Percentiles rank a stretch among this genome's conserved stretches.
phyloP scores from a whole-genome alignment of 2,888 invertebrate species.

The Brenthis daphne region DNA sequence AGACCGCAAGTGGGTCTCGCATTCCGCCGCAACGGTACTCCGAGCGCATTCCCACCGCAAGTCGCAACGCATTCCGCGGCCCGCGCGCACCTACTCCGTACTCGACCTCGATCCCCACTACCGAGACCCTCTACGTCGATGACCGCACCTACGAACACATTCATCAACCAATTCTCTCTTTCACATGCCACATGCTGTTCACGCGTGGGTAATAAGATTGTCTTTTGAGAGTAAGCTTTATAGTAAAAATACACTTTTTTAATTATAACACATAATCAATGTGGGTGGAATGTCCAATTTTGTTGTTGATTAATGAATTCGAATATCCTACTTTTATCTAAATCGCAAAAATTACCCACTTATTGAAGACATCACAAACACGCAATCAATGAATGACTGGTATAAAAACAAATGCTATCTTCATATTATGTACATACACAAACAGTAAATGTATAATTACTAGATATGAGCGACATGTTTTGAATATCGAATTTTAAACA shows the following conservation, averaged over 20 bases:
- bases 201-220: conserved; percentile 15
- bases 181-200: conserved; percentile 40
- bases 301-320: background rate
- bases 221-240: conserved; percentile 12
- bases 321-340: conserved; percentile 3
- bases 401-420: conserved; percentile 40
- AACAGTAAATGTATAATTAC: conserved; percentile 9
- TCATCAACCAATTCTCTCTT: conserved; percentile 52
- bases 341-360: background rate
- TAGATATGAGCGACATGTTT: conserved; percentile 17
- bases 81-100: conserved; percentile 51
- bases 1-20: conserved; percentile 75
- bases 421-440: conserved; percentile 31
- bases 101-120: conserved; percentile 61
- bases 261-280: background rate
- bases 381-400: conserved; percentile 43
- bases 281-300: background rate
- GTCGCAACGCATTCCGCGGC: conserved; percentile 74
- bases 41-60: conserved; percentile 75
- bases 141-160: conserved; percentile 52
- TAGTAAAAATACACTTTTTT: background rate
- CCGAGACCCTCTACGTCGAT: conserved; percentile 44
- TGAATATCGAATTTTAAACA: conserved; percentile 12
- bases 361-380: conserved; percentile 30
- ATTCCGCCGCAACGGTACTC: conserved; percentile 80